Evolutionary conservation across 2,113 vertebrate species (phyloP), one percentile per base, ranked within the genome.

Genomic region (Hoplias malabaricus): DNA sequence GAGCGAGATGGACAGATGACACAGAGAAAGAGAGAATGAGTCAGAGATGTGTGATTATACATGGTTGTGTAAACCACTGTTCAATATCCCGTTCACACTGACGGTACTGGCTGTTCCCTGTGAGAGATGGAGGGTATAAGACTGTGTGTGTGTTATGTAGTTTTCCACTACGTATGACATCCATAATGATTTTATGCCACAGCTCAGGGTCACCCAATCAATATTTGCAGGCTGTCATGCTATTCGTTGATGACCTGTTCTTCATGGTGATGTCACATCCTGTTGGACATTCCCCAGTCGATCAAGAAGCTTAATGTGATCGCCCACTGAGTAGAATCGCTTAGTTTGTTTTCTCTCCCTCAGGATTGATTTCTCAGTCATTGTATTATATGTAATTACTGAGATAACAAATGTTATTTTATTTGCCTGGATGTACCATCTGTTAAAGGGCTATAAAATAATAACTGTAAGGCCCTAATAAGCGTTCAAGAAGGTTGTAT

Each of bases 101-200:
- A 72, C 16, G 42, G 63, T 34, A 59, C 66, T 36, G 43, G 3
- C 16, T 53, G 48, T 53, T 23, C 21, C 48, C 48, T 3, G 23
- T 11, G 11, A 42, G 36, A 6, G 25, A 67, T 23, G 8, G 38
- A 21, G 34, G 13, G 5, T 14, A 9, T 13, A 4, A 29, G 23
- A 16, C 16, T 46, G 40, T 54, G n/a, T 38, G 43, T 66, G 68
- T 70, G 21, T 69, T 21, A 21, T 61, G 33, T 50, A 50, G 33
- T 16, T 80, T 80, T 80, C 66, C 66, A 34, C 31, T 59, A 59
- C 38, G 65, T 42, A 38, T 29, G 6, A n/a, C 53, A 59, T 71
- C 57, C n/a, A 63, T 62, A 56, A 54, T 81, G 69, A 66, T 81
- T 77, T 67, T 65, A 43, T 53, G 73, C 40, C 33, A 38, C 25